Conservation (phyloP, 2,113 vertebrate genomes). For the Oreochromis spilurus region DNA sequence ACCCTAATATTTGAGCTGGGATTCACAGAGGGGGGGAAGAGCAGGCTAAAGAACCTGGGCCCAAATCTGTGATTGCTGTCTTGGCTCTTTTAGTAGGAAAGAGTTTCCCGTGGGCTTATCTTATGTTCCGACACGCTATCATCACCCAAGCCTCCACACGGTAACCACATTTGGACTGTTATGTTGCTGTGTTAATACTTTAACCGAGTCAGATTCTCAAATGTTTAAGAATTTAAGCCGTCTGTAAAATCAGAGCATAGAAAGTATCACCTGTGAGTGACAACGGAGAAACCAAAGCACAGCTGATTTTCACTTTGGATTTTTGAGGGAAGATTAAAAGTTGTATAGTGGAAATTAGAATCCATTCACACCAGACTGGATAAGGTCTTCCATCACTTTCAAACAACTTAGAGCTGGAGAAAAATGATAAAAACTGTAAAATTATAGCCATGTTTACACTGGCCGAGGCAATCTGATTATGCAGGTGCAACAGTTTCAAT, state of each 20-base stretch:
- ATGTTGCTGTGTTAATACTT: background rate
- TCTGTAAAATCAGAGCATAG: conserved; percentile 16
- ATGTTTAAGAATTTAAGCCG: conserved; percentile 1
- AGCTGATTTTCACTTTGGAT: background rate
- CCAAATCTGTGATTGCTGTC: conserved; percentile 28
- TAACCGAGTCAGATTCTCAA: background rate
- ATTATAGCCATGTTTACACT: background rate
- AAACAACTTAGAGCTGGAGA: background rate
- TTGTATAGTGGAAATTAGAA: background rate
- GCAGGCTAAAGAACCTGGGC: background rate
- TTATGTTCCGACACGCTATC: conserved; percentile 29
- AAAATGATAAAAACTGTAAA: background rate
- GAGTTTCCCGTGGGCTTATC: conserved; percentile 8
- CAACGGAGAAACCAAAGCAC: conserved; percentile 2
- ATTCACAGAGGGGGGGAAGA: background rate
- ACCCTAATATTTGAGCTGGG: background rate
- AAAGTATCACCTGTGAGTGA: conserved; percentile 16
- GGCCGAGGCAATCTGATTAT: background rate
- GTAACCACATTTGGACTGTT: conserved; percentile 32
- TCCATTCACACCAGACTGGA: background rate
- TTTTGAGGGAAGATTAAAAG: background rate
- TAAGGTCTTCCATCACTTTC: background rate
- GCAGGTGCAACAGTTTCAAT: background rate
- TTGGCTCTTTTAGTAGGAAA: conserved; percentile 16
- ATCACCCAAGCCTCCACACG: conserved; percentile 1